Evolutionary conservation across 2,888 invertebrate species (phyloP), one percentile per base, ranked within the genome.

Genomic region (Drosophila borborema): DNA sequence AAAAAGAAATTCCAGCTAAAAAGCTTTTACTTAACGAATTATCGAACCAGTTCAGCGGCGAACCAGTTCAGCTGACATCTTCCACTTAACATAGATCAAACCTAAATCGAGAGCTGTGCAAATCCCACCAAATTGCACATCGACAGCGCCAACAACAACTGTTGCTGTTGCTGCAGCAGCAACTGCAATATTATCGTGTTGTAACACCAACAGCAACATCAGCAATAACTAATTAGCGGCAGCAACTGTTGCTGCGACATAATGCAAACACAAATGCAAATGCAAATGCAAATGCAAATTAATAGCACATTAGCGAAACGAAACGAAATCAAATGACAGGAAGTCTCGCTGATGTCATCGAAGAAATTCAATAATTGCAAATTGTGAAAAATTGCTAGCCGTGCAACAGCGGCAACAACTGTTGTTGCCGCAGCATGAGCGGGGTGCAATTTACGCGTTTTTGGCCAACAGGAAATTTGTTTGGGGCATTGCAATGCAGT

Each of bases 331-430:
- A 74, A 75, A 73, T 76, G 66, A 69, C 82, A 82, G 82, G 82
- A 82, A 84, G 85, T 87, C 62, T 70, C 55, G 70, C 71, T 82
- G 86, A 84, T 87, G 86, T 80, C 77, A 82, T 84, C 74, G 72
- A 82, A 84, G 88, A 88, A 85, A 84, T 85, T 80, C 85, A 84
- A 87, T 87, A 79, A 77, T 86, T 86, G 75, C 80, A 82, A 80
- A 82, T 80, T 72, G 80, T 85, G 82, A 80, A 86, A 84, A 84
- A 84, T 88, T 82, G 75, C 67, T 43, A 69, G 34, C 40, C 46
- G 63, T 49, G 58, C 55, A 62, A 36, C 56, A 58, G 53, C 56
- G 58, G 45, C 74, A 55, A 18, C 56, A 54, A 38, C 53, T 14
- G 28, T 61, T 34, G 28, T 54, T 20, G 31, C 46, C 18, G 55